Evolutionary conservation across 1,140 invertebrate genomes (phyloP).

Genomic region (Drosophila murphyi): DNA sequence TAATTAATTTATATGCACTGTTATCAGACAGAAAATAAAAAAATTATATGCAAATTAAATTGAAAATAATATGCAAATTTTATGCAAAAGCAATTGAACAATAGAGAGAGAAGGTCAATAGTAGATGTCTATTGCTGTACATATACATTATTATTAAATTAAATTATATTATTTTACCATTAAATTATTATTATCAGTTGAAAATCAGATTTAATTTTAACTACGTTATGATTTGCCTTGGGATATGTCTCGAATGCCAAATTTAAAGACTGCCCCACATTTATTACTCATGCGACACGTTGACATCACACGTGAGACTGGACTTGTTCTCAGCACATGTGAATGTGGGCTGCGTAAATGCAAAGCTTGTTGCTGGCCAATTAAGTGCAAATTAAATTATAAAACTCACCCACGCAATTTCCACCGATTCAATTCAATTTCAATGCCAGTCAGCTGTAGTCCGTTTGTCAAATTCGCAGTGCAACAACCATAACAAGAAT

Average conservation of each 20-base stretch:
- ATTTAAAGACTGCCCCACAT: neutral
- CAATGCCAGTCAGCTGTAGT: slow-evolving; percentile 13
- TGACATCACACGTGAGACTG: neutral
- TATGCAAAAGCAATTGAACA: too few species aligned
- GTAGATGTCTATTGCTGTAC: too few species aligned
- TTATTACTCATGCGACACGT: slow-evolving; percentile 24
- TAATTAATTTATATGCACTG: too few species aligned
- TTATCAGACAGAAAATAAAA: too few species aligned
- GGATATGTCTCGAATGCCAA: neutral
- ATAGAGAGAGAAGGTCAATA: too few species aligned
- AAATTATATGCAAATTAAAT: too few species aligned
- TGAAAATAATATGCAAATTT: too few species aligned
- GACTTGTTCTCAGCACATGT: neutral
- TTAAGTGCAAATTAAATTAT: slow-evolving; percentile 52
- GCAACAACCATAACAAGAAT: slow-evolving; percentile 35
- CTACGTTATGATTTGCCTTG: neutral
- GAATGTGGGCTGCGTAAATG: slow-evolving; percentile 36
- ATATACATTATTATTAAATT: too few species aligned
- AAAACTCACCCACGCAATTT: slow-evolving; percentile 35
- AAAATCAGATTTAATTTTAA: too few species aligned
- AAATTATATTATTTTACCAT: neutral
- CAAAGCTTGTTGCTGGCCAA: slow-evolving; percentile 46
- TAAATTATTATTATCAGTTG: too few species aligned
- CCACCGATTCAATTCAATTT: slow-evolving; percentile 24
- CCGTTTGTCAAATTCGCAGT: slow-evolving; percentile 31